Conservation (phyloP, 2,797 vertebrate genomes). For the Pelobates cultripes region DNA sequence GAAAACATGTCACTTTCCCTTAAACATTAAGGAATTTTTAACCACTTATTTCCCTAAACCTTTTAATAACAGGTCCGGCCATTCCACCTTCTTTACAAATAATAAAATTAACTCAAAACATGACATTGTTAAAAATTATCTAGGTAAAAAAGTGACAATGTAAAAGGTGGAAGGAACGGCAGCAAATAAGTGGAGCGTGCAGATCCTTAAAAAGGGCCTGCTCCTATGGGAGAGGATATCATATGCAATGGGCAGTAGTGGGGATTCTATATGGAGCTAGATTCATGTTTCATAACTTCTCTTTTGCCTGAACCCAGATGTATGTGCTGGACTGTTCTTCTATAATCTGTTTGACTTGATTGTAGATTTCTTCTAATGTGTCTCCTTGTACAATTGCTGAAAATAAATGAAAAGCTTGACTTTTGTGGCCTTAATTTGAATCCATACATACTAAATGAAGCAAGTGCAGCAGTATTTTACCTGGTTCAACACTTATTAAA, state of each 20-base stretch:
- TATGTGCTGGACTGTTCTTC: conserved; percentile 93
- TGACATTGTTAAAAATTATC: conserved; percentile 63
- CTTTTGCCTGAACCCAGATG: conserved; percentile 96
- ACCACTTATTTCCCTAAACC: conserved; percentile 77
- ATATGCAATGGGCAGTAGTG: conserved; percentile 58
- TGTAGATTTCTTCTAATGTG: conserved; percentile 96
- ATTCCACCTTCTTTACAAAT: conserved; percentile 70
- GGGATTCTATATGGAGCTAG: conserved; percentile 37
- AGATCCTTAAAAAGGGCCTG: conserved; percentile 59
- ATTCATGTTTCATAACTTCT: conserved; percentile 87
- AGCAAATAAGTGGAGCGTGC: conserved; percentile 64
- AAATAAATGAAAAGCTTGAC: conserved; percentile 63
- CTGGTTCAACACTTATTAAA: too few species aligned
- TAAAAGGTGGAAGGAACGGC: conserved; percentile 64
- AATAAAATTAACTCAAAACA: conserved; percentile 62
- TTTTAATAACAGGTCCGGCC: conserved; percentile 82
- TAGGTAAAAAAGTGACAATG: conserved; percentile 67
- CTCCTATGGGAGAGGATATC: conserved; percentile 62
- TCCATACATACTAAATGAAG: too few species aligned
- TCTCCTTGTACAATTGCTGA: conserved; percentile 94
- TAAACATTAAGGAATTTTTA: conserved; percentile 97
- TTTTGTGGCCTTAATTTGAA: not conserved
- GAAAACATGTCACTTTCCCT: conserved; percentile 88
- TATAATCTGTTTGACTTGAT: conserved; percentile 95
- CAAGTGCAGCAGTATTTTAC: too few species aligned